phyloP scores from a whole-genome alignment of 2,113 vertebrate genomes.

The Pungitius pungitius region DNA sequence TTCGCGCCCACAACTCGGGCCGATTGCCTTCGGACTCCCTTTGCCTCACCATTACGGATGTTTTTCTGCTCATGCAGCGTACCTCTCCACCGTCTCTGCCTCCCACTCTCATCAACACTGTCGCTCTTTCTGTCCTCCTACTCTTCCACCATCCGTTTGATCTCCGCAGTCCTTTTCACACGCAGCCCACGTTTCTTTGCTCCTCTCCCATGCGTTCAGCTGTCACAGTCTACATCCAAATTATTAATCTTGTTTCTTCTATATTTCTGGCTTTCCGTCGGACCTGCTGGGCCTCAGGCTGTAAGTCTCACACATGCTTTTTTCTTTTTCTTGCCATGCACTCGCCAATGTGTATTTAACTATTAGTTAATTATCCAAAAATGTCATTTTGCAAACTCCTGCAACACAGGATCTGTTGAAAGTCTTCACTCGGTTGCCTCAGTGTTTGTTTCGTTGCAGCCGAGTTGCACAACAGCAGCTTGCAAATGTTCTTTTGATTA shows the following conservation, averaged over 20 bases:
- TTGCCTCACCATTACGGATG: background rate
- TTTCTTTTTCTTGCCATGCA: slow-evolving; percentile 17
- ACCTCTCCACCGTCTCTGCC: slow-evolving; percentile 31
- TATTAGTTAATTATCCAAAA: background rate
- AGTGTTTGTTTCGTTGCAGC: slow-evolving; percentile 9
- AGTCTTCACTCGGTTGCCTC: slow-evolving; percentile 3
- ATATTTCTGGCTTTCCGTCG: slow-evolving; percentile 30
- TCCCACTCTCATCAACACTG: slow-evolving; percentile 41
- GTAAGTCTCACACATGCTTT: slow-evolving; percentile 46
- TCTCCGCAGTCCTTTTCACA: slow-evolving; percentile 28
- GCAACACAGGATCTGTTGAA: slow-evolving; percentile 24
- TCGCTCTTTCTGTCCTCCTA: slow-evolving; percentile 41
- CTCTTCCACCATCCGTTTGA: slow-evolving; percentile 14
- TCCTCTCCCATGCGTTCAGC: slow-evolving; percentile 20
- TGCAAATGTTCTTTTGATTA: slow-evolving; percentile 29
- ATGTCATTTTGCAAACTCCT: background rate
- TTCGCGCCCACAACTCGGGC: slow-evolving; percentile 3
- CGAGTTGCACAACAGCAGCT: slow-evolving; percentile 45
- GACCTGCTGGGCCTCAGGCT: slow-evolving; percentile 52
- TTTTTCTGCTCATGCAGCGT: background rate
- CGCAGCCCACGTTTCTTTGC: slow-evolving; percentile 26
- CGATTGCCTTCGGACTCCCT: slow-evolving; percentile 3
- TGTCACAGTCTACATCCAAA: slow-evolving; percentile 10
- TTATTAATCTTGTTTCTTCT: slow-evolving; percentile 32
- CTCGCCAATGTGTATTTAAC: background rate